A percentile compares a stretch with the other conserved stretches of the same genome.
These are phyloP conservation scores for Plecturocebus donacophilus DNA, from an alignment of 2,113 vertebrate species.

Conservation along the genomic window DNA sequence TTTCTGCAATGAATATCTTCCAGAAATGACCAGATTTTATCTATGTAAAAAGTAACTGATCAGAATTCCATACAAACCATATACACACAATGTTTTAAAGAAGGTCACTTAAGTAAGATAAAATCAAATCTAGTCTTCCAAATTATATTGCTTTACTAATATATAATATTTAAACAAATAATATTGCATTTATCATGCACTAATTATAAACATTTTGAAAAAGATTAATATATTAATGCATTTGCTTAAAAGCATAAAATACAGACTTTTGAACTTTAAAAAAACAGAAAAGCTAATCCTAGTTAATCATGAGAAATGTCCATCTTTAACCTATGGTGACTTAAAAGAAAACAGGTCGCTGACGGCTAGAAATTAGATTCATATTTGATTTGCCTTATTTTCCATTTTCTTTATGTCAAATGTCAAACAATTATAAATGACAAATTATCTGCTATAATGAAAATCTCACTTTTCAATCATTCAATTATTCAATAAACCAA, in stretches of 20 bases:
- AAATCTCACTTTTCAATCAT: constrained; percentile 30
- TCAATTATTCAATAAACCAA: background rate
- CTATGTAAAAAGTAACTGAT: background rate
- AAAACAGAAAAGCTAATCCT: background rate
- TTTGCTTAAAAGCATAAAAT: constrained; percentile 30
- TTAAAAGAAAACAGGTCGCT: background rate
- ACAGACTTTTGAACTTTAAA: background rate
- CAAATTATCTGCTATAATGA: background rate
- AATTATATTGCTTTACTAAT: background rate
- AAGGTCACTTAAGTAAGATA: background rate
- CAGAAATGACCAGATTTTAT: background rate
- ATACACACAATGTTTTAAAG: background rate
- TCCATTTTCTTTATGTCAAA: constrained; percentile 1
- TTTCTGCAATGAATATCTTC: background rate
- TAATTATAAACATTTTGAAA: background rate
- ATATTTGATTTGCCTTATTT: constrained; percentile 24
- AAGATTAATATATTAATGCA: background rate
- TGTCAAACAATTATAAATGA: constrained; percentile 17
- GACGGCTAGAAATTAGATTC: background rate
- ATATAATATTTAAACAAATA: background rate
- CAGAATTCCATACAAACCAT: background rate
- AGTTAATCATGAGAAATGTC: background rate
- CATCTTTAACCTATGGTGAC: background rate
- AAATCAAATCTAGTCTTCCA: background rate
- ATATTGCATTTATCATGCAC: background rate